These are phyloP conservation scores for Spodoptera picta DNA, from an alignment of 2,888 invertebrate genomes.

Conservation along the genomic window DNA sequence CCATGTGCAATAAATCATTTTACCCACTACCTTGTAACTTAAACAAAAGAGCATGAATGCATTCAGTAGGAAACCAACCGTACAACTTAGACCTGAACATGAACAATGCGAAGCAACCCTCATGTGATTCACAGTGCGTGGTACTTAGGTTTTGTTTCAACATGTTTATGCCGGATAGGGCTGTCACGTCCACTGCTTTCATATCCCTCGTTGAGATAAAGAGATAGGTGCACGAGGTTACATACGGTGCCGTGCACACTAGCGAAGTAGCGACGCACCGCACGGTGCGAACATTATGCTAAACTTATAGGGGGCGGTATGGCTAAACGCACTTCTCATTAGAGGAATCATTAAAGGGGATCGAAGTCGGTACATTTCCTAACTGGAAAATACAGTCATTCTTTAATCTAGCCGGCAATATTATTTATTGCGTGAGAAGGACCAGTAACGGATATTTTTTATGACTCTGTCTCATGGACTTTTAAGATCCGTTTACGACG, in stretches of 20 bases:
- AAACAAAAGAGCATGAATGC: slow-evolving; percentile 2
- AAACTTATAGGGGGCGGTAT: slow-evolving; percentile 35
- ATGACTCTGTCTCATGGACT: slow-evolving; percentile 24
- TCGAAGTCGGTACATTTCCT: slow-evolving; percentile 43
- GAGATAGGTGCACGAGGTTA: slow-evolving; percentile 64
- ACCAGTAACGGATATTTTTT: slow-evolving; percentile 30
- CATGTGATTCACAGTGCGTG: slow-evolving; percentile 40
- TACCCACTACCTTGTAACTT: too few relatives aligned
- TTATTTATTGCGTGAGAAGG: slow-evolving; percentile 17
- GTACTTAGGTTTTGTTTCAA: slow-evolving; percentile 45
- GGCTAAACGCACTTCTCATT: slow-evolving; percentile 30
- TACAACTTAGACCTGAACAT: slow-evolving; percentile 15
- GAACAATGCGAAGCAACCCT: slow-evolving; percentile 45
- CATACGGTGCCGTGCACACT: slow-evolving; percentile 62
- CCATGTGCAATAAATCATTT: too few relatives aligned
- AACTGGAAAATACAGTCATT: slow-evolving; percentile 5
- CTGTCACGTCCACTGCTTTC: slow-evolving; percentile 55
- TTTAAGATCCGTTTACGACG: slow-evolving; percentile 46
- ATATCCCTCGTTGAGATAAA: slow-evolving; percentile 58
- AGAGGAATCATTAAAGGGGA: slow-evolving; percentile 48
- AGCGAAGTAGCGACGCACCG: slow-evolving; percentile 48
- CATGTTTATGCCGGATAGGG: slow-evolving; percentile 47
- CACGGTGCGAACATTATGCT: slow-evolving; percentile 39
- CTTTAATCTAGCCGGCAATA: slow-evolving; percentile 10
- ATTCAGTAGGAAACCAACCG: slow-evolving; percentile 6